Evolutionary conservation across 2,797 vertebrate species (phyloP).

Genomic region (Hypotaenidia philippensis): DNA sequence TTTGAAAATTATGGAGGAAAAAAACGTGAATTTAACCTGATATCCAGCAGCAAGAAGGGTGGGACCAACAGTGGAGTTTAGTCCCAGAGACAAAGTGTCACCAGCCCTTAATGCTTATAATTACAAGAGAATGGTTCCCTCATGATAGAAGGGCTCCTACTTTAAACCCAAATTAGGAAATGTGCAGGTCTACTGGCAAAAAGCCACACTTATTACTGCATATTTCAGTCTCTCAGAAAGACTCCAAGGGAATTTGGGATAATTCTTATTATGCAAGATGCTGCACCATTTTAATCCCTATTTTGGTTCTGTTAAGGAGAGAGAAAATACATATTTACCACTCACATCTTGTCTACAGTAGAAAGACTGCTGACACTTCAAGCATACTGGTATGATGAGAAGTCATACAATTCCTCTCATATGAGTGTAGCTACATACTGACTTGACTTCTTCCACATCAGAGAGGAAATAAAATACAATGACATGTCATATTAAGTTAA

Average conservation of each 20-base stretch:
- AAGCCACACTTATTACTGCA: background rate
- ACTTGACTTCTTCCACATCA: background rate
- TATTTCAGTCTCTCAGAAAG: background rate
- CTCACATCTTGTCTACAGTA: background rate
- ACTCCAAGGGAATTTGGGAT: background rate
- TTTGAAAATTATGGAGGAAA: background rate
- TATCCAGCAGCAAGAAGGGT: background rate
- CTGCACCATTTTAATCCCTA: background rate
- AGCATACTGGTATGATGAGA: background rate
- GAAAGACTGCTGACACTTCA: background rate
- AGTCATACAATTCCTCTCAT: background rate
- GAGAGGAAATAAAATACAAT: background rate
- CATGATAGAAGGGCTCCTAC: background rate
- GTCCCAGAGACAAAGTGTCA: background rate
- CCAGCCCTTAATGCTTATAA: background rate
- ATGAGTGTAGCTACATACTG: background rate
- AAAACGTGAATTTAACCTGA: background rate
- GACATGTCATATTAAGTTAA: background rate
- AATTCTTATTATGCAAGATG: background rate
- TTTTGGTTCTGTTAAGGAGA: background rate
- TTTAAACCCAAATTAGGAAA: slow-evolving; percentile 10
- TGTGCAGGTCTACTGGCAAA: background rate
- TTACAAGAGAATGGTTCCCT: background rate
- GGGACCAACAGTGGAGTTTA: background rate
- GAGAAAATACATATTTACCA: background rate